Conservation (phyloP, 2,113 vertebrate genomes). For the Pygoscelis antarcticus region DNA sequence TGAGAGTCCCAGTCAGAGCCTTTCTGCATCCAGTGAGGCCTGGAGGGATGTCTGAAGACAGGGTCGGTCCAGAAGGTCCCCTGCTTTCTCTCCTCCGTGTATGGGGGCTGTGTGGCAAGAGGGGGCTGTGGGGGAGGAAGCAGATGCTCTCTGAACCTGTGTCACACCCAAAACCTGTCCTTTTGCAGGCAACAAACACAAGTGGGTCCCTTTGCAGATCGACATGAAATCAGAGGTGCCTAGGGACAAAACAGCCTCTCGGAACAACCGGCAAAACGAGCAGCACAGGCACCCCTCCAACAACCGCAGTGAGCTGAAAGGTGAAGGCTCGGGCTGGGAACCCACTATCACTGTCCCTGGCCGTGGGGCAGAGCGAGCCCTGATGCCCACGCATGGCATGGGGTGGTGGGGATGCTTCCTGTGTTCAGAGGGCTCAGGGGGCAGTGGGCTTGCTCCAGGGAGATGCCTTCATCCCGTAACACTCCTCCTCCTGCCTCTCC, state of each 20-base stretch:
- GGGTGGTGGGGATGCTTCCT: background rate
- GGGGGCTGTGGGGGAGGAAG: background rate
- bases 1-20: rapidly evolving
- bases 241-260: slow-evolving; percentile 90
- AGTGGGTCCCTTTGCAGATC: slow-evolving; percentile 97
- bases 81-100: background rate
- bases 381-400: background rate
- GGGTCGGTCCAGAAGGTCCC: background rate
- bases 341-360: background rate
- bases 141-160: background rate
- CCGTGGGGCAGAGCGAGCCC: background rate
- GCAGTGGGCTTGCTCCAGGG: background rate
- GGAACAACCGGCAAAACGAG: slow-evolving; percentile 92
- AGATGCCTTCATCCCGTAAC: background rate
- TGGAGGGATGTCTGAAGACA: background rate
- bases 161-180: slow-evolving; percentile 9
- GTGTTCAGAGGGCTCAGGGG: rapidly evolving
- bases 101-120: background rate
- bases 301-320: slow-evolving; percentile 89
- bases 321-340: slow-evolving; percentile 61
- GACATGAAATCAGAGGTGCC: slow-evolving; percentile 96
- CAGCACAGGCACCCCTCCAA: slow-evolving; percentile 85
- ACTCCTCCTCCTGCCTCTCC: background rate
- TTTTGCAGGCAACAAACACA: slow-evolving; percentile 93
- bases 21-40: background rate